Percentiles rank a stretch among this genome's conserved stretches.
Evolutionary conservation across 2,888 invertebrate genomes (phyloP).

Genomic region (Lasioglossum villosulum): DNA sequence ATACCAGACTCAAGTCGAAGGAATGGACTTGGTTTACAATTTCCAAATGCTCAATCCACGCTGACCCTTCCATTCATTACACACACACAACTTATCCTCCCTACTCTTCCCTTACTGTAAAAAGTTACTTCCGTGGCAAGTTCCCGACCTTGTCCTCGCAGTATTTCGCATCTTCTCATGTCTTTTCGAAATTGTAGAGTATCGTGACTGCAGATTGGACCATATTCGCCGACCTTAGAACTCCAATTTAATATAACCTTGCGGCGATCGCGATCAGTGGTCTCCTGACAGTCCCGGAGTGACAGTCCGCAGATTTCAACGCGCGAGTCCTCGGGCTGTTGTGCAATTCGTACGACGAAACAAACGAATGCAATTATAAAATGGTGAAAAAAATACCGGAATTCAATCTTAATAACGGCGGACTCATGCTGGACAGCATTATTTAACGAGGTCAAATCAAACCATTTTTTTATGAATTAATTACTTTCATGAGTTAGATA

Average conservation of each 20-base stretch:
- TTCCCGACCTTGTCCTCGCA: neutral
- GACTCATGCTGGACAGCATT: neutral
- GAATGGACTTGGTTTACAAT: too few relatives aligned
- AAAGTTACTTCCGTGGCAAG: neutral
- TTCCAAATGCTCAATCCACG: too few relatives aligned
- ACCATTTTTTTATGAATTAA: neutral
- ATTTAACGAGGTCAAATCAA: neutral
- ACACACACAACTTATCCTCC: too few relatives aligned
- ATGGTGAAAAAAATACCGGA: neutral
- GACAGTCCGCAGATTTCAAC: constrained; percentile 2
- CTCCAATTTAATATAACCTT: constrained; percentile 8
- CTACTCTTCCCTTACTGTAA: neutral
- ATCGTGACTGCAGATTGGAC: neutral
- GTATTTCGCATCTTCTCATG: neutral
- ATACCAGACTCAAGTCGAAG: too few relatives aligned
- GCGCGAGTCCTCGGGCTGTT: neutral
- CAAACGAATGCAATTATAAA: constrained; percentile 1
- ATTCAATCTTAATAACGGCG: neutral
- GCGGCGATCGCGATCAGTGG: neutral
- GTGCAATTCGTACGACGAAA: neutral
- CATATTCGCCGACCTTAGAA: constrained; percentile 4
- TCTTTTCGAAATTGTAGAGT: neutral
- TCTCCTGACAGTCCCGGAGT: neutral
- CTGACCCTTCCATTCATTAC: too few relatives aligned
- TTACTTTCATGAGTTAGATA: neutral